A percentile compares a stretch with the other conserved stretches of the same genome.
Evolutionary conservation across 2,797 vertebrate genomes (phyloP).

Genomic region (Labroides dimidiatus): DNA sequence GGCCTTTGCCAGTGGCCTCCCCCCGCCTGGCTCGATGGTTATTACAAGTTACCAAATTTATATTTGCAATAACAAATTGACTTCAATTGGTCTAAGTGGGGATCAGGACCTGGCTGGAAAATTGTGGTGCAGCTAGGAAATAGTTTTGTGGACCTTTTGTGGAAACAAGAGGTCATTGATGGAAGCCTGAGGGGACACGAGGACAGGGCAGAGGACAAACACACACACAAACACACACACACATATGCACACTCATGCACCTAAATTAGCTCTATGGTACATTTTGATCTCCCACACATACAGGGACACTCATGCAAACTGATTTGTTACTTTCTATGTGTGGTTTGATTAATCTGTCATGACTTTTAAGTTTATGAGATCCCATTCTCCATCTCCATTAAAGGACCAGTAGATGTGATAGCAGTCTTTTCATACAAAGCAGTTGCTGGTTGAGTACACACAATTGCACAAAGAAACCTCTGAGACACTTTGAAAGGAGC

Average conservation of each 20-base stretch:
- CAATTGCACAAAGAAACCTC: conserved; percentile 23
- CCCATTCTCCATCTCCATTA: conserved; percentile 23
- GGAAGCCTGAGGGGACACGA: conserved; percentile 57
- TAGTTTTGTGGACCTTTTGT: conserved; percentile 72
- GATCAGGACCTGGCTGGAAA: conserved; percentile 83
- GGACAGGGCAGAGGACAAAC: conserved; percentile 38
- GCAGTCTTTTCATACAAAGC: conserved; percentile 15
- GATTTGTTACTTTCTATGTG: not conserved
- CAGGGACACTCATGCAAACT: not conserved
- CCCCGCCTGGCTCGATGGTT: conserved; percentile 78
- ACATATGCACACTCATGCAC: not conserved
- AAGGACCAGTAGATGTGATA: conserved; percentile 28
- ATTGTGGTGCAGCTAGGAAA: conserved; percentile 72
- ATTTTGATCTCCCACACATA: not conserved
- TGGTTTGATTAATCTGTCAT: conserved; percentile 15
- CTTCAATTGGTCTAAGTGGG: conserved; percentile 86
- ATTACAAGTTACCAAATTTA: conserved; percentile 88
- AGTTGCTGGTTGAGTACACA: conserved; percentile 3
- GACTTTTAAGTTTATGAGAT: conserved; percentile 22
- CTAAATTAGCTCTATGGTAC: not conserved
- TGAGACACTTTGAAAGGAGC: conserved; percentile 21
- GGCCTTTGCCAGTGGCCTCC: conserved; percentile 84
- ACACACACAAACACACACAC: conserved; percentile 27
- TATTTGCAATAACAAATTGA: conserved; percentile 91
- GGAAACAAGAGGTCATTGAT: conserved; percentile 60